Evolutionary conservation across 1,140 invertebrate genomes (phyloP).

Genomic region (Vollenhovia emeryi): DNA sequence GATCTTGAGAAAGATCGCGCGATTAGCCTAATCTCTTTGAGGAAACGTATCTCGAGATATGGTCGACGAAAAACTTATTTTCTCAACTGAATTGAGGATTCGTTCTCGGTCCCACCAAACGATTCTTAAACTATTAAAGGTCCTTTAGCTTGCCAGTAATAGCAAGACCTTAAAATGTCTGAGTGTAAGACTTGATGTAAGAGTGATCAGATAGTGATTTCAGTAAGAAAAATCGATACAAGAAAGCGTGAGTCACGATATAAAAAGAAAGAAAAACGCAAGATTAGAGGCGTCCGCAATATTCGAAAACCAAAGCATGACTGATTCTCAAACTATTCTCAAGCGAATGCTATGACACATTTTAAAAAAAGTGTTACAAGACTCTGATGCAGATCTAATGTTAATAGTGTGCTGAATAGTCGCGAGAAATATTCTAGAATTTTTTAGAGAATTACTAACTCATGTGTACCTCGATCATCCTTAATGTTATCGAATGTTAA

Average conservation of each 20-base stretch:
- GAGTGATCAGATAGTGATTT: no score
- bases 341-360: neutral
- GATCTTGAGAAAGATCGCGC: neutral
- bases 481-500: neutral
- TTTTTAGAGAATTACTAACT: neutral
- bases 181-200: no score
- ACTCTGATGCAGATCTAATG: neutral
- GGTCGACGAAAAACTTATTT: neutral
- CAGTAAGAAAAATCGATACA: no score
- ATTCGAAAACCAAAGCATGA: no score
- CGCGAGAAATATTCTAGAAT: neutral
- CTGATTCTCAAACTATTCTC: neutral
- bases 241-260: no score
- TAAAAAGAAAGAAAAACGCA: no score
- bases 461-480: no score
- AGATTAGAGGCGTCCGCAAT: no score
- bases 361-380: neutral
- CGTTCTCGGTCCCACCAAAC: neutral
- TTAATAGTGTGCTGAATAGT: neutral
- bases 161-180: no score
- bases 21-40: neutral
- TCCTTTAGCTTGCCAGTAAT: no score
- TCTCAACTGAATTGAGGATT: neutral
- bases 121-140: no score
- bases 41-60: neutral